Conservation (phyloP, 2,888 invertebrate genomes). For the Papilio demoleus region DNA sequence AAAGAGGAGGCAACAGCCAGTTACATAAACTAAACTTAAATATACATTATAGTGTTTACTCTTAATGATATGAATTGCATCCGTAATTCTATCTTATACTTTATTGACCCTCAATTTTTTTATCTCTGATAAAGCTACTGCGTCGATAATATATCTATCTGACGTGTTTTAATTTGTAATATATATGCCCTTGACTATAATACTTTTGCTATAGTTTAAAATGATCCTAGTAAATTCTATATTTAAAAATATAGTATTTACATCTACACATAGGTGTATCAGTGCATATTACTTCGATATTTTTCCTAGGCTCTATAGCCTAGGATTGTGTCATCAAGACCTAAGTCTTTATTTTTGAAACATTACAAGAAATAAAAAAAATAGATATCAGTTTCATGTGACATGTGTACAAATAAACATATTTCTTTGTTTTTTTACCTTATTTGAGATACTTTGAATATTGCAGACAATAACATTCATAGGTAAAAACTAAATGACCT, state of each 20-base stretch:
- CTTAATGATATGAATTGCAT: background rate
- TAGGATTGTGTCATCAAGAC: too few species aligned
- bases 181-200: background rate
- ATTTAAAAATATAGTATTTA: too few species aligned
- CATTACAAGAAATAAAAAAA: too few species aligned
- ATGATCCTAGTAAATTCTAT: background rate
- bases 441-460: background rate
- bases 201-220: background rate
- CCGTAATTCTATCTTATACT: background rate
- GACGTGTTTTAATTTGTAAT: background rate
- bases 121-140: background rate
- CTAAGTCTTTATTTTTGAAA: too few species aligned
- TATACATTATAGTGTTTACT: background rate
- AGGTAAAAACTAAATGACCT: background rate
- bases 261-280: too few species aligned
- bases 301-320: too few species aligned
- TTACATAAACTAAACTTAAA: too few species aligned
- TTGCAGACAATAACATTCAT: background rate
- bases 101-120: constrained; percentile 20
- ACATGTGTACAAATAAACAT: background rate
- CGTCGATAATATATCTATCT: constrained; percentile 8
- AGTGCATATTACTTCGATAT: too few species aligned
- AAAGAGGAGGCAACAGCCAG: too few species aligned
- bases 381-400: background rate
- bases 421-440: background rate